Percentiles rank a stretch among this genome's conserved stretches.
Conservation (phyloP, 1,140 invertebrate species). For the Megalonaias nervosa region DNA sequence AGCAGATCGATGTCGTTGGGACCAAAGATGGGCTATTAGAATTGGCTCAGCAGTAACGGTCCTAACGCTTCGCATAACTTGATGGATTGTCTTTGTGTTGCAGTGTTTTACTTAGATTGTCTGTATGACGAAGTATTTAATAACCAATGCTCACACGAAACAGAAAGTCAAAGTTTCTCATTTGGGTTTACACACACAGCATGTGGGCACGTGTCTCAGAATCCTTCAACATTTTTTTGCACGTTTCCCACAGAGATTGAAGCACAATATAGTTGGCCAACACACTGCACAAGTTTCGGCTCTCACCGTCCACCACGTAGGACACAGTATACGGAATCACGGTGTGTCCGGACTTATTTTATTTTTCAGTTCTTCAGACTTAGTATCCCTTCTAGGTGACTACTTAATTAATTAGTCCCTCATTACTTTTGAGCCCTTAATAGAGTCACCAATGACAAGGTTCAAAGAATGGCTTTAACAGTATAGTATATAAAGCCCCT, state of each 20-base stretch:
- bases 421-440: constrained; percentile 5
- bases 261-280: constrained; percentile 14
- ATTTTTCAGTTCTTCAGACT: constrained; percentile 11
- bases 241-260: constrained; percentile 22
- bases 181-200: not conserved
- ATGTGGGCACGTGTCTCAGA: not conserved
- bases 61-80: no score
- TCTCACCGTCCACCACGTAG: constrained; percentile 22
- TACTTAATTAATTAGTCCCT: constrained; percentile 13
- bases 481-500: constrained; percentile 4
- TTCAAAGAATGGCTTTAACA: constrained; percentile 21
- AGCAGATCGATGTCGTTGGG: no score
- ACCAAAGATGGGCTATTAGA: no score
- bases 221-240: not conserved
- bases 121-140: constrained; percentile 9
- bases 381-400: constrained; percentile 13
- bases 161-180: constrained; percentile 9
- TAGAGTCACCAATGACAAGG: constrained; percentile 10
- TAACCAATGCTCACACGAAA: constrained; percentile 12
- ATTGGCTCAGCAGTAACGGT: no score
- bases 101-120: constrained; percentile 20
- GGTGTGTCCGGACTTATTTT: constrained; percentile 9
- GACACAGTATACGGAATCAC: constrained; percentile 23
- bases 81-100: constrained; percentile 16
- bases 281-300: constrained; percentile 11